Base-by-base conservation (phyloP, 2,113 vertebrate genomes). In the Diphyllodes magnificus region DNA sequence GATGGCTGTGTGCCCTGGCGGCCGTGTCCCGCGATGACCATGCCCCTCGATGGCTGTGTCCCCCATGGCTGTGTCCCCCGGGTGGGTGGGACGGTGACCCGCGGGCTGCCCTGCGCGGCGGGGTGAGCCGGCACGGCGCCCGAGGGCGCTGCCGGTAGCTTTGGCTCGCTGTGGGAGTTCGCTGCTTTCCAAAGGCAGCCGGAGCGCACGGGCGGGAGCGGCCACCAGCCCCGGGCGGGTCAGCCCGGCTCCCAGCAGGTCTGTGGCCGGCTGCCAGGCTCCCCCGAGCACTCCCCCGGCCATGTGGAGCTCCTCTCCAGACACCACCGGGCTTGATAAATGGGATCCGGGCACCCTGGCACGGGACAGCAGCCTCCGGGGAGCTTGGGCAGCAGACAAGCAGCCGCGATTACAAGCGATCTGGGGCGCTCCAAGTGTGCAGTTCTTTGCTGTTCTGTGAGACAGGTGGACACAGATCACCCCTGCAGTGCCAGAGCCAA, bases 361-460 rank as follows among this genome's bases (percentile, higher is more conserved):
- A 4, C 16, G 1, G 1, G 33, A 1, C 1, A 1, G 79, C 54
- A 39, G 45, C 45, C 40, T 35, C 47, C 21, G 4, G 35, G 45
- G 20, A 47, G 10, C 0, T 37, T 1, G 70, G 66, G 64, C 9
- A 69, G 37, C 80, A 23, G 28, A 27, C n/a, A 6, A 23, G n/a
- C 27, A 17, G 50, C 42, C n/a, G 56, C 5, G 1, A 6, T 11
- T 6, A 22, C 31, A 12, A 15, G 51, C 2, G 37, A 24, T 10
- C 8, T 22, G 54, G 44, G 63, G 33, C 0, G 2, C 45, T 51
- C 45, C 54, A 5, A 15, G 40, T 2, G n/a, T 8, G 45, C 17
- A n/a, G 60, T 42, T 44, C 50, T 65, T 33, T 28, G 47, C 61
- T 33, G 0, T 31, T 45, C n/a, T 10, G 11, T 54, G 81, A 45